These are phyloP conservation scores for Oreochromis niloticus DNA, from an alignment of 2,113 vertebrate genomes.

Conservation along the genomic window DNA sequence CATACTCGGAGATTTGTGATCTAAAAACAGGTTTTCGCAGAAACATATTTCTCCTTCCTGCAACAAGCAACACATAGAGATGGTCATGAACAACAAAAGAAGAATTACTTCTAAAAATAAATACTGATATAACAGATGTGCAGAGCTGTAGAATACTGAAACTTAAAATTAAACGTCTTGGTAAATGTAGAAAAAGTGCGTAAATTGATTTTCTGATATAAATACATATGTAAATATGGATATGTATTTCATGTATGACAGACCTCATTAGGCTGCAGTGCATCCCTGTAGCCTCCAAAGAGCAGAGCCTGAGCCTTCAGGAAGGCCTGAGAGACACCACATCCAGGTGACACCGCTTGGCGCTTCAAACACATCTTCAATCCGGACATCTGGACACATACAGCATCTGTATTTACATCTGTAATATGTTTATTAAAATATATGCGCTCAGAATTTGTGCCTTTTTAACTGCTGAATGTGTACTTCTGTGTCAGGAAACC, in stretches of 20 bases:
- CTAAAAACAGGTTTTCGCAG: slow-evolving; percentile 77
- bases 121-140: not conserved
- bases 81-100: not conserved
- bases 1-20: slow-evolving; percentile 75
- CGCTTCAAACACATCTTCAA: slow-evolving; percentile 80
- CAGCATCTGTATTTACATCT: not conserved
- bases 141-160: not conserved
- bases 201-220: not conserved
- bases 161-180: not conserved
- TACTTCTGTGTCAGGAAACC: not conserved
- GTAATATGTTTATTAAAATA: not conserved
- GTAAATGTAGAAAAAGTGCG: not conserved
- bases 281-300: slow-evolving; percentile 84
- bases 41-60: slow-evolving; percentile 77
- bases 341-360: slow-evolving; percentile 76
- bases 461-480: not conserved
- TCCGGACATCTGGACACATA: slow-evolving; percentile 70
- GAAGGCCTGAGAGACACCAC: slow-evolving; percentile 81
- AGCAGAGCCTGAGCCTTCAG: slow-evolving; percentile 82
- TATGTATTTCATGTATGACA: not conserved
- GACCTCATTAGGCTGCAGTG: slow-evolving; percentile 63
- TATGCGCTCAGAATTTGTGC: not conserved
- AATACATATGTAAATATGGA: not conserved
- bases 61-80: not conserved
- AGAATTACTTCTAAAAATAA: not conserved